A percentile compares a stretch with the other conserved stretches of the same genome.
Conservation (phyloP, 2,888 invertebrate genomes). For the Limnephilus rhombicus region DNA sequence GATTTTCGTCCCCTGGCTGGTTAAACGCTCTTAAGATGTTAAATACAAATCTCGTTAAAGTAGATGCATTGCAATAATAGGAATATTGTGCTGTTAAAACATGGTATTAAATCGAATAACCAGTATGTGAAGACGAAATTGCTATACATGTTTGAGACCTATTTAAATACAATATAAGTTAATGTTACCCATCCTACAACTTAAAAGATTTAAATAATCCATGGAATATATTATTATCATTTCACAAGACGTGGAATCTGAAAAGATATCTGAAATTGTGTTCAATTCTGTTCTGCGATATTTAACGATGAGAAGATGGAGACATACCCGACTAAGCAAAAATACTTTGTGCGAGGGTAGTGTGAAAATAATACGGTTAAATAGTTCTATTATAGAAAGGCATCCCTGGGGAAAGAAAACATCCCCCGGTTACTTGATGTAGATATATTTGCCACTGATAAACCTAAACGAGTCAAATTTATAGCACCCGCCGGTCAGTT, state of each 20-base stretch:
- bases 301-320: conserved; percentile 31
- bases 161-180: too few relatives aligned
- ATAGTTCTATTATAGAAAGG: conserved; percentile 59
- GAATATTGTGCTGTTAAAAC: too few relatives aligned
- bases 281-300: conserved; percentile 7
- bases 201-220: not conserved
- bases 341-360: conserved; percentile 40
- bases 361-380: conserved; percentile 62
- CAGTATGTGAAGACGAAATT: too few relatives aligned
- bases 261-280: not conserved
- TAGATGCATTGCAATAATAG: too few relatives aligned
- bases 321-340: conserved; percentile 45
- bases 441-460: conserved; percentile 58
- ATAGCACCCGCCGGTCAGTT: conserved; percentile 54
- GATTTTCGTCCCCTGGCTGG: too few relatives aligned
- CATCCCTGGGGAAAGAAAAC: conserved; percentile 53
- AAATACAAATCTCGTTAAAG: too few relatives aligned
- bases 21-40: too few relatives aligned
- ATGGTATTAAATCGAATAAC: too few relatives aligned
- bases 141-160: too few relatives aligned
- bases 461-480: conserved; percentile 64
- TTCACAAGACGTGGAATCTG: not conserved
- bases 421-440: conserved; percentile 57
- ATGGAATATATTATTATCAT: not conserved
- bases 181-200: not conserved